phyloP scores from a whole-genome alignment of 1,140 invertebrate species.

The Nasonia giraulti region DNA sequence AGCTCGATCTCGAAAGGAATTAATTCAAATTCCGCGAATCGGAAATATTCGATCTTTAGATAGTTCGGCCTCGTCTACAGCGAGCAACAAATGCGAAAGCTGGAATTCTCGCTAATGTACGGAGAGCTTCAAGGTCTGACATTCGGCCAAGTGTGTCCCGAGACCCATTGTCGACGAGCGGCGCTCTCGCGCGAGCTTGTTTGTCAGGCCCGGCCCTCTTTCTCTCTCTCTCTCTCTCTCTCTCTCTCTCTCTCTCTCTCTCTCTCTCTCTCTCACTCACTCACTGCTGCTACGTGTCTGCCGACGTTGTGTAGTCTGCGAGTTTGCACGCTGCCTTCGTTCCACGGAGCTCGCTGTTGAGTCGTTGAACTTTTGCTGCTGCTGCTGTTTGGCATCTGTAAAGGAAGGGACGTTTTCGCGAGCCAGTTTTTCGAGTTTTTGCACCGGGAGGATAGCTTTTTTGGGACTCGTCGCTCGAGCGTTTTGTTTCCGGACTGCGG shows the following conservation, averaged over 20 bases:
- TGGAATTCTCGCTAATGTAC: neutral
- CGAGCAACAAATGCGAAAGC: neutral
- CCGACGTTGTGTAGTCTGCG: neutral
- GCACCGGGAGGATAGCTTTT: neutral
- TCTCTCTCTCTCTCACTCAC: too few species aligned
- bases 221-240: too few species aligned
- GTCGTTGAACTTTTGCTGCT: slow-evolving; percentile 30
- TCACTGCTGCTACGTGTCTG: neutral
- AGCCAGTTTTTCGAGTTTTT: slow-evolving; percentile 23
- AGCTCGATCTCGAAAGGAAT: neutral
- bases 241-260: too few species aligned
- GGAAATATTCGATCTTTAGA: neutral
- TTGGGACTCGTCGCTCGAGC: neutral
- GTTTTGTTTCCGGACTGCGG: neutral
- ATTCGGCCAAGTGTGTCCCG: slow-evolving; percentile 18
- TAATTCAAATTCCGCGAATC: neutral
- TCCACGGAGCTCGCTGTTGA: neutral
- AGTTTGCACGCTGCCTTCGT: neutral
- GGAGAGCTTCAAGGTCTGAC: slow-evolving; percentile 33
- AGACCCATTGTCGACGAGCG: slow-evolving; percentile 32
- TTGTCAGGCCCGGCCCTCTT: slow-evolving; percentile 1
- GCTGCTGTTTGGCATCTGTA: neutral
- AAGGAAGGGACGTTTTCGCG: slow-evolving; percentile 17
- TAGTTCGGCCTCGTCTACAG: too few species aligned
- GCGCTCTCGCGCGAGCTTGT: neutral